These are phyloP conservation scores for Drosophila serrata DNA, from an alignment of 1,140 invertebrate genomes.

Conservation along the genomic window DNA sequence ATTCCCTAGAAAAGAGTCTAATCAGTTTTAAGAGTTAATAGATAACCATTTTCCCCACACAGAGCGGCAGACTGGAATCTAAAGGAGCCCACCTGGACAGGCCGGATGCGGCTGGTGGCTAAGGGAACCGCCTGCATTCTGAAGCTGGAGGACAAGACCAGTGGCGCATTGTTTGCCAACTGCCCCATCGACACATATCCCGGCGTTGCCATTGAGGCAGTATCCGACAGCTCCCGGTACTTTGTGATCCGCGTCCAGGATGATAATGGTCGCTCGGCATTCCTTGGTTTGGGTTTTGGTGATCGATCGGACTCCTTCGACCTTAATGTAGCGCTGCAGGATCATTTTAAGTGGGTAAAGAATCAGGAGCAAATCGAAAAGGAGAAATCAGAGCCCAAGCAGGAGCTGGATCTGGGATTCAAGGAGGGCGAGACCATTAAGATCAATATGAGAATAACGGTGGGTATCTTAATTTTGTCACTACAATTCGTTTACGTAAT, in stretches of 20 bases:
- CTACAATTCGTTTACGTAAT: not conserved
- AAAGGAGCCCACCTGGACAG: constrained; percentile 98
- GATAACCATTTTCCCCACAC: constrained; percentile 14
- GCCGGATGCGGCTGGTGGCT: constrained; percentile 95
- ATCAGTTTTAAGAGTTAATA: not conserved
- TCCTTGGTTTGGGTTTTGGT: constrained; percentile 98
- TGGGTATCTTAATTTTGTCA: constrained; percentile 86
- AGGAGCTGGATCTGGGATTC: constrained; percentile 97
- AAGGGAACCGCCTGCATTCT: constrained; percentile 94
- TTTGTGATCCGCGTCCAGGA: constrained; percentile 98
- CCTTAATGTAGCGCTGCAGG: constrained; percentile 98
- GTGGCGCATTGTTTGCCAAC: constrained; percentile 98
- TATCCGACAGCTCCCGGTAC: constrained; percentile 99
- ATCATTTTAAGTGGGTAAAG: constrained; percentile 99
- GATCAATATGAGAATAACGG: constrained; percentile 99
- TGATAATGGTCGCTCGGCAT: constrained; percentile 98
- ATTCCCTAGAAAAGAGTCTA: not conserved
- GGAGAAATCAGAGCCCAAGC: constrained; percentile 91
- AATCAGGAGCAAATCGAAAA: constrained; percentile 96
- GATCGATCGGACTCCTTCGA: constrained; percentile 99
- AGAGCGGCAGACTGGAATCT: constrained; percentile 99
- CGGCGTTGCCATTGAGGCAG: constrained; percentile 96
- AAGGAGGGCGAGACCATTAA: constrained; percentile 99
- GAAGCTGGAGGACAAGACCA: constrained; percentile 98
- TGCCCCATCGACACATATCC: constrained; percentile 99